Base-by-base conservation (phyloP, 2,797 vertebrate genomes). In the Knipowitschia caucasica region DNA sequence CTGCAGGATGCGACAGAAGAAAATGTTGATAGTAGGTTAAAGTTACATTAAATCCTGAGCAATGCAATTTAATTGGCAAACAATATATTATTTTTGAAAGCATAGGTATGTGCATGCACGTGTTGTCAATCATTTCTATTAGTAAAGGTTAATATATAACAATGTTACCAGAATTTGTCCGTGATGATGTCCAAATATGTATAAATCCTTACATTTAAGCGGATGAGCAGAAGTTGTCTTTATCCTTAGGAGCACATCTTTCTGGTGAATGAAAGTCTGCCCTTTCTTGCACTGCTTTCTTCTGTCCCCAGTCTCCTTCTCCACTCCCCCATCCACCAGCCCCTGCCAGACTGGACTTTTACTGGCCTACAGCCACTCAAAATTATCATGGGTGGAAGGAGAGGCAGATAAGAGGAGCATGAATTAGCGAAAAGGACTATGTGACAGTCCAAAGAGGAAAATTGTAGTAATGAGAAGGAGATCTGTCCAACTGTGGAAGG, bases 321-420 rank as follows among this genome's bases (percentile, higher is more conserved):
- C 59, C 71, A 44, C 68, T 55, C n/a, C 52, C 59, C 31, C 59
- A 53, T 38, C 56, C 18, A 45, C 47, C 50, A 34, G 18, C 35
- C 42, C 38, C 25, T 43, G 56, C 60, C 51, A 64, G 64, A 77
- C 69, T 7, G 51, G 69, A 78, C 65, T 82, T 80, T 82, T 78
- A 71, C 76, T 90, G 87, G 89, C 81, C 53, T 59, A 11, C 63
- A 74, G 83, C 86, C 90, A 88, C 73, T 51, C 59, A 85, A 84
- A 87, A 85, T 90, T 90, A 87, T 71, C 70, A 82, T 60, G 77
- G 80, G 74, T 81, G 85, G 86, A 89, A 90, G 86, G 82, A 86
- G 81, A 79, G 79, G 69, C 77, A 85, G 89, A 91, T 90, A 91
- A 90, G 88, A 68, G 67, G 69, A 81, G 76, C 80, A 84, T 81